These are phyloP conservation scores for Bursaphelenchus okinawaensis DNA, from an alignment of 2,888 invertebrate species.

Conservation along the genomic window DNA sequence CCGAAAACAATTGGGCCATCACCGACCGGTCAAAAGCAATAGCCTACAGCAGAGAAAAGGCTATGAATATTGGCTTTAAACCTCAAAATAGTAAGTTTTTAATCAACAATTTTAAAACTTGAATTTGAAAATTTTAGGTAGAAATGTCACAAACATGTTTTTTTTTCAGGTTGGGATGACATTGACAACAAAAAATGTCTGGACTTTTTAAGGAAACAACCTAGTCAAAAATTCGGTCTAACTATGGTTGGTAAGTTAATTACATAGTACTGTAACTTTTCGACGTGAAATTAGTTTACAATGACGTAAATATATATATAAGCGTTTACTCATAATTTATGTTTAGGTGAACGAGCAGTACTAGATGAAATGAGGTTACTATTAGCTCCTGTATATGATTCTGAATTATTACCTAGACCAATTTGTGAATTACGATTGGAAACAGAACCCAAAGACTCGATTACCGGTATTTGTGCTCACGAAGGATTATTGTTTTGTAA, in stretches of 20 bases:
- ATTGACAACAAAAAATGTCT: constrained; percentile 43
- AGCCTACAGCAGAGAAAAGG: constrained; percentile 45
- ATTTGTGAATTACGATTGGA: constrained; percentile 34
- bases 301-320: too few species aligned
- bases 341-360: constrained; percentile 31
- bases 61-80: constrained; percentile 43
- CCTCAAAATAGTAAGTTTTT: constrained; percentile 18
- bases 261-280: neutral
- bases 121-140: neutral
- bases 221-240: constrained; percentile 38
- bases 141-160: neutral
- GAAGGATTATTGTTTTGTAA: constrained; percentile 48
- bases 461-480: constrained; percentile 45
- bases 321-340: neutral
- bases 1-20: constrained; percentile 45
- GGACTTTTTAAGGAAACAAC: constrained; percentile 36
- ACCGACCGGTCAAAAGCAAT: constrained; percentile 30
- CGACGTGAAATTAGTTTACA: too few species aligned
- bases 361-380: constrained; percentile 42
- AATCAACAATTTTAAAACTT: neutral
- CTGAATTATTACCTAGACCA: constrained; percentile 44
- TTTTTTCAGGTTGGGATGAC: constrained; percentile 25
- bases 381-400: constrained; percentile 51
- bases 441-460: constrained; percentile 35
- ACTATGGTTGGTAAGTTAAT: constrained; percentile 5